Base-by-base conservation (phyloP, 2,797 vertebrate species). In the Gymnoscopelus braueri region DNA sequence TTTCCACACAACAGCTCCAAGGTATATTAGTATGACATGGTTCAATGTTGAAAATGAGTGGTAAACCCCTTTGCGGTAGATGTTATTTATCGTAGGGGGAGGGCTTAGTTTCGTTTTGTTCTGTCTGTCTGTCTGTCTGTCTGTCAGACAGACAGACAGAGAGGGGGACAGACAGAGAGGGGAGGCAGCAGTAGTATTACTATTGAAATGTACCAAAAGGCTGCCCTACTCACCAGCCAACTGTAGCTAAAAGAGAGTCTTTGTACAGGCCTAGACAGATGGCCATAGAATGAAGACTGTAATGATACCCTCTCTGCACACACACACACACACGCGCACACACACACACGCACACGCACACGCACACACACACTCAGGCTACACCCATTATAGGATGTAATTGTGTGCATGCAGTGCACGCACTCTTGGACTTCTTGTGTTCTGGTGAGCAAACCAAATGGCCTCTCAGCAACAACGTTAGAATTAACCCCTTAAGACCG, bases 211-310 rank as follows among this genome's bases (percentile, higher is more conserved):
- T 89, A 84, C 83, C 84, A 72, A 86, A 29, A 29, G 26, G 84
- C 84, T 71, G 67, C 69, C 73, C 67, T 35, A 94, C 79, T 80
- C 87, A 90, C 88, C 70, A 84, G 87, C 87, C 84, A 90, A 94
- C 88, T 89, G 87, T 87, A 88, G 86, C 85, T 91, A 75, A 92
- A 92, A 90, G 85, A 81, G 75, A 74, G 77, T 74, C 89, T 87
- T 90, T 89, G 91, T 89, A 80, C 84, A 35, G 75, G 74, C 75
- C 81, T 80, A 89, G 89, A 88, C 88, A 88, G 87, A 85, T 88
- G 90, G 87, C 80, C 84, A 72, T 87, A 92, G 85, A 89, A 89
- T 90, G 88, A 89, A 83, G 87, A 89, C 90, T 83, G 91, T 92
- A 95, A 93, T 88, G 90, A 92, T 82, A 90, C 76, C 67, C 87